These are phyloP conservation scores for Abscondita cerata DNA, from an alignment of 2,888 invertebrate genomes.

Conservation along the genomic window DNA sequence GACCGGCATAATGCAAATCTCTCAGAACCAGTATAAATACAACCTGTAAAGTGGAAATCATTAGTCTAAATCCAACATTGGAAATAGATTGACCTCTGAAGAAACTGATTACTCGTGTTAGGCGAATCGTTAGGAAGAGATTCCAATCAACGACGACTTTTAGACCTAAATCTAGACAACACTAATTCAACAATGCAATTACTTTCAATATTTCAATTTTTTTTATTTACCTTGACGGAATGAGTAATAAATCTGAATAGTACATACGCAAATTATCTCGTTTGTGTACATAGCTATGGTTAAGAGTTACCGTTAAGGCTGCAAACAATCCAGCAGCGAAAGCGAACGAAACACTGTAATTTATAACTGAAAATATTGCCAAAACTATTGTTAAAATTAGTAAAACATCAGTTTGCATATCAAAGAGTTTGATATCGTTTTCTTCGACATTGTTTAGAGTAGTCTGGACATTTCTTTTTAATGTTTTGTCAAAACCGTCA, in stretches of 20 bases:
- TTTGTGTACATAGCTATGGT: slow-evolving; percentile 81
- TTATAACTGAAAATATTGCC: slow-evolving; percentile 47
- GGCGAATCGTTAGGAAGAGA: too few relatives aligned
- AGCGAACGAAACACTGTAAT: slow-evolving; percentile 46
- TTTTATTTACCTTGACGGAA: too few relatives aligned
- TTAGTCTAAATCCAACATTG: too few relatives aligned
- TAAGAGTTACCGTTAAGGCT: slow-evolving; percentile 67
- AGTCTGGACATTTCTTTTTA: slow-evolving; percentile 67
- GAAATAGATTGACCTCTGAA: too few relatives aligned
- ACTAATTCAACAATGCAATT: too few relatives aligned
- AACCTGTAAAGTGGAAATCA: too few relatives aligned
- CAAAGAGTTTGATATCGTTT: slow-evolving; percentile 49
- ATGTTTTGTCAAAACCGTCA: slow-evolving; percentile 75
- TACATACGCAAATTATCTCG: slow-evolving; percentile 81
- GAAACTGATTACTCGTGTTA: too few relatives aligned
- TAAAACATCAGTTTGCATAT: slow-evolving; percentile 57
- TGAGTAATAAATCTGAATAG: slow-evolving; percentile 71
- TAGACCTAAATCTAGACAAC: too few relatives aligned
- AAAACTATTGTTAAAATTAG: slow-evolving; percentile 51
- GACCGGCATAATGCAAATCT: too few relatives aligned
- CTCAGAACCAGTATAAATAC: too few relatives aligned
- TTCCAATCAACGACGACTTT: too few relatives aligned
- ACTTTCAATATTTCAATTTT: too few relatives aligned
- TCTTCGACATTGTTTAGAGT: slow-evolving; percentile 63
- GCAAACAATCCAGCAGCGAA: slow-evolving; percentile 60